Evolutionary conservation across 23 tunicate species (phyloP).

Genomic region (Aplidium turbinatum): DNA sequence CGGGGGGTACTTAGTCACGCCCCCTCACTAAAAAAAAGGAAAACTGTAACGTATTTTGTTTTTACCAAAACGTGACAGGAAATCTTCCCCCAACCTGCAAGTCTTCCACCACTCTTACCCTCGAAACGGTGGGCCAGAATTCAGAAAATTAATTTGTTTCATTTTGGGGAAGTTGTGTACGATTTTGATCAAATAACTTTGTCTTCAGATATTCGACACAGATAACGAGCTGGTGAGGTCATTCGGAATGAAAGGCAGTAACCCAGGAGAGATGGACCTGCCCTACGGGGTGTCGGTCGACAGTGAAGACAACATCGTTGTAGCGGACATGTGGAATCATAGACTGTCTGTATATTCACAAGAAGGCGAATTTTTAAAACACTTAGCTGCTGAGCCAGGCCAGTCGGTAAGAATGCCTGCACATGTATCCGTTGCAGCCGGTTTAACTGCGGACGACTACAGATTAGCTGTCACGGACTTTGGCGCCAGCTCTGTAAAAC

Average conservation of each 20-base stretch:
- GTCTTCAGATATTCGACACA: conserved; percentile 62
- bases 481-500: conserved; percentile 20
- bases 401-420: conserved; percentile 45
- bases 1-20: too few species aligned
- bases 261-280: conserved; percentile 69
- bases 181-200: neutral
- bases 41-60: too few species aligned
- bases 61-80: too few species aligned
- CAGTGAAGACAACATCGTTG: conserved; percentile 69
- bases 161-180: neutral
- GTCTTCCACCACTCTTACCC: too few species aligned
- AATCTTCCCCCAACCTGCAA: too few species aligned
- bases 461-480: conserved; percentile 65
- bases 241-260: conserved; percentile 63
- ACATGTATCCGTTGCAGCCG: conserved; percentile 46
- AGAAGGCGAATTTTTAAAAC: conserved; percentile 56
- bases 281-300: conserved; percentile 79
- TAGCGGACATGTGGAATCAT: conserved; percentile 94
- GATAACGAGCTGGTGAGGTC: conserved; percentile 65
- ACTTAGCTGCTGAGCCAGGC: conserved; percentile 30
- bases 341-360: conserved; percentile 62
- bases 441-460: conserved; percentile 39
- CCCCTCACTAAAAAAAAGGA: too few species aligned
- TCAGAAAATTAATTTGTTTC: too few species aligned
- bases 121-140: too few species aligned